Conservation (phyloP, 2,888 invertebrate species). For the Synergus laeviventris region DNA sequence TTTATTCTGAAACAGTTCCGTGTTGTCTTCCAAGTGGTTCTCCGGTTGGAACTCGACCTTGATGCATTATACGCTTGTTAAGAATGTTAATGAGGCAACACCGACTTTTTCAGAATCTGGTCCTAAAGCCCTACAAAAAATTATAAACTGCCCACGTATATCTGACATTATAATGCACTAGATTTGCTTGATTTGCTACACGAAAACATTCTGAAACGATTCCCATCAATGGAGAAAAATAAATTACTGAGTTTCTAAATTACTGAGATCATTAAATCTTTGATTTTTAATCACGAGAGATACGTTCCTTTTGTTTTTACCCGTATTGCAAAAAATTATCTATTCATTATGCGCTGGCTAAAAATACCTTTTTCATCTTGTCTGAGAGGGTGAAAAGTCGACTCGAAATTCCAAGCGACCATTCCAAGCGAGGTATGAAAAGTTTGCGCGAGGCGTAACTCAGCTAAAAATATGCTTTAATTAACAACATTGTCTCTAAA, state of each 20-base stretch:
- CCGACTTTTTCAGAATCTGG: conserved; percentile 8
- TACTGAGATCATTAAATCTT: not conserved
- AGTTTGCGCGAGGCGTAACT: not conserved
- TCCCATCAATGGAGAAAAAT: not conserved
- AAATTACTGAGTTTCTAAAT: not conserved
- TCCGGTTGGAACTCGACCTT: conserved; percentile 24
- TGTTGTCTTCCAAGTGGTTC: conserved; percentile 13
- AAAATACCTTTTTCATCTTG: not conserved
- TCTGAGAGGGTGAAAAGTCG: not conserved
- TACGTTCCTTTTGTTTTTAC: not conserved
- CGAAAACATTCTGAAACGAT: not conserved
- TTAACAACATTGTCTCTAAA: not conserved
- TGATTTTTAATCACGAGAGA: not conserved
- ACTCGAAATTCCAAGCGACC: not conserved
- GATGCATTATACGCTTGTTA: not conserved
- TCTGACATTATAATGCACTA: not conserved
- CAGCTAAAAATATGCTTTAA: not conserved
- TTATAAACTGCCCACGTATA: not conserved
- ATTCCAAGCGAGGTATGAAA: not conserved
- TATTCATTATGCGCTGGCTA: not conserved
- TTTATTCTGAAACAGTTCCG: conserved; percentile 17
- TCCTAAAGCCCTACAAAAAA: not conserved
- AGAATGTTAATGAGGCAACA: conserved; percentile 13
- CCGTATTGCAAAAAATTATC: not conserved
- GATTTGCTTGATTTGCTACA: not conserved